Conservation (phyloP, 2,113 vertebrate genomes). For the Camarhynchus parvulus region DNA sequence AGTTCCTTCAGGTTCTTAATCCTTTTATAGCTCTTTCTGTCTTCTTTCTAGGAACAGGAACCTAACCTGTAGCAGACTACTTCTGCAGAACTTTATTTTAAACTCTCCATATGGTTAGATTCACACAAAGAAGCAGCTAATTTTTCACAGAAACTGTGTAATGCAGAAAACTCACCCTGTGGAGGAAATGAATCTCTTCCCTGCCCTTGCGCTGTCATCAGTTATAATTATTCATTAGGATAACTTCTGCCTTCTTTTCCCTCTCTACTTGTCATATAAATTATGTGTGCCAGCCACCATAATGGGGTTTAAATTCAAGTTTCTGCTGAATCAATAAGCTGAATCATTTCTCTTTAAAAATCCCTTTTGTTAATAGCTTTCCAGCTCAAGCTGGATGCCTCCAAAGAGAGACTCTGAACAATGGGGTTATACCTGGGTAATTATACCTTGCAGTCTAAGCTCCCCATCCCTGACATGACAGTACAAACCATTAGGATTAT, state of each 20-base stretch:
- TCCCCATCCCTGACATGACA: neutral
- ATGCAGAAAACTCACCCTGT: neutral
- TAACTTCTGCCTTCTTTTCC: neutral
- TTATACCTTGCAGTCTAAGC: neutral
- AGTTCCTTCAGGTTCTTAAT: neutral
- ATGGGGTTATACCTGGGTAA: neutral
- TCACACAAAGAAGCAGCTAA: neutral
- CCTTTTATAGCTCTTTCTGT: neutral
- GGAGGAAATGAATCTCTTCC: neutral
- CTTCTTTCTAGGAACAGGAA: neutral
- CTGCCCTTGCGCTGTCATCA: neutral
- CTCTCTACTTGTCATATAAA: neutral
- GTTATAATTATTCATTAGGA: neutral
- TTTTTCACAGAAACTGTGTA: neutral
- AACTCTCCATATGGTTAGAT: neutral
- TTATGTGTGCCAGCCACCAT: neutral
- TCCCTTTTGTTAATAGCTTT: neutral
- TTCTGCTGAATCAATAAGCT: neutral
- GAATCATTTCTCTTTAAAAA: neutral
- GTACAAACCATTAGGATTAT: neutral
- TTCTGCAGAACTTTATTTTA: conserved; percentile 10
- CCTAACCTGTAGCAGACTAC: neutral
- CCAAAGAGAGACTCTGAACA: neutral
- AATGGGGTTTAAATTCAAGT: neutral
- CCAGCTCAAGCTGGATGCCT: neutral